Base-by-base conservation (phyloP, 2,888 invertebrate species). In the Cephus nigrinus region DNA sequence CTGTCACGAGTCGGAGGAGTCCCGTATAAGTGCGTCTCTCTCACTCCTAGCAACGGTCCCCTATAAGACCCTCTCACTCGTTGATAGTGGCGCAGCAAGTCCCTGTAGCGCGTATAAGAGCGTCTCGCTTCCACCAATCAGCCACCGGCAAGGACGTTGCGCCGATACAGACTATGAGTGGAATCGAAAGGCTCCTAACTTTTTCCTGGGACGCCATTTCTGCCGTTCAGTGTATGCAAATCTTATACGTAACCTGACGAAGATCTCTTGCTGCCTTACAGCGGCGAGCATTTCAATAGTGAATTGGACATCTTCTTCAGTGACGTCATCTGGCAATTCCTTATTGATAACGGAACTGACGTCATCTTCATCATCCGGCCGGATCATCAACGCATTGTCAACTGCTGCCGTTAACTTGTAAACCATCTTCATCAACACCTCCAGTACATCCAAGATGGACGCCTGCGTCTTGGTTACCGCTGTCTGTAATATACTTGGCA, bases 251-350 rank as follows among this genome's bases (percentile, higher is more conserved):
- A 84, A 92, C 93, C 95, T 93, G 1, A 94, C 92, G 81, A 93
- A 93, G 76, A 95, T 91, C 85, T 95, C 95, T 86, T 94, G 94
- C 84, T 95, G 95, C 0, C 95, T 93, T 84, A 92, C 93, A 80
- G 94, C 93, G 0, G 93, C 92, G 3, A 95, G 89, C 81, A 93
- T 89, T 75, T 94, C 93, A 84, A 93, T 93, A 2, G 93, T 86
- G 82, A 92, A 91, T 2, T 91, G 89, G 80, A 93, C 92, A 75
- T 93, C 90, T 0, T 91, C 88, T 1, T 92, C 91, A 4, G 83
- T 85, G 0, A 89, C 76, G 11, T 83, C 87, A n/a, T 83, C 81
- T 0, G 88, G 84, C 9, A 87, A 79, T 31, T 85, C 78, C 11
- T 74, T 76, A 15, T 72, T 55, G 15, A 80, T 77, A 2, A 34